Evolutionary conservation across 1,140 invertebrate genomes (phyloP), one percentile per base, ranked within the genome.

Genomic region (Orius laevigatus): DNA sequence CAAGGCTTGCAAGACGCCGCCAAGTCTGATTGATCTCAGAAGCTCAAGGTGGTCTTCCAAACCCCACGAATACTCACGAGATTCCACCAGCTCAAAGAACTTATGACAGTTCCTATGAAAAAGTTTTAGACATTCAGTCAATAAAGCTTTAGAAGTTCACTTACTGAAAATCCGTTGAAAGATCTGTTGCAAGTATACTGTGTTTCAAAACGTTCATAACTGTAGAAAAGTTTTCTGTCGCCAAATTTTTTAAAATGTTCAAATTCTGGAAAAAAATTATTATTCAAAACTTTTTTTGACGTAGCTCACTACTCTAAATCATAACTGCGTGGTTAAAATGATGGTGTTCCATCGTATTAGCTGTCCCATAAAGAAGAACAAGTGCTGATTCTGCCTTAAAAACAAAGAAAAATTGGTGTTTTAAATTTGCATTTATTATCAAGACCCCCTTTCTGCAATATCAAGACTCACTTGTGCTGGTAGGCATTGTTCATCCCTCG

Each of bases 291-390:
- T 32, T 31, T 31, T 19, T 16, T 3, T 8, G 54, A 48, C 53
- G 53, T 61, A 70, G 68, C 57, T 70, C 71, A 51, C 70, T 74
- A 57, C 73, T 77, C 15, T 78, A 61, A 53, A 79, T 78, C 73
- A 79, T 78, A 10, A 79, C 69, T 52, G 75, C 74, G 56, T 78
- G 75, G 58, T 79, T 75, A 63, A 79, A 79, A 62, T 79, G 77
- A 58, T 79, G 77, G 53, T 77, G 72, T 59, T 79, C 77, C 70
- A 79, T 70, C 14, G 73, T 75, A 53, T 61, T 62, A 18, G 75
- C 78, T 25, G 76, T 78, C 14, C 73, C 70, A 57, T 79, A 79
- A 4, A 79, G 63, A 50, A 73, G 67, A n/a, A 76, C 74, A 31
- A 79, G 60, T 8, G 76, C 69, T 33, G 74, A 73, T n/a, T 67